Conservation (phyloP, 1,140 invertebrate genomes). For the Drosophila lini region DNA sequence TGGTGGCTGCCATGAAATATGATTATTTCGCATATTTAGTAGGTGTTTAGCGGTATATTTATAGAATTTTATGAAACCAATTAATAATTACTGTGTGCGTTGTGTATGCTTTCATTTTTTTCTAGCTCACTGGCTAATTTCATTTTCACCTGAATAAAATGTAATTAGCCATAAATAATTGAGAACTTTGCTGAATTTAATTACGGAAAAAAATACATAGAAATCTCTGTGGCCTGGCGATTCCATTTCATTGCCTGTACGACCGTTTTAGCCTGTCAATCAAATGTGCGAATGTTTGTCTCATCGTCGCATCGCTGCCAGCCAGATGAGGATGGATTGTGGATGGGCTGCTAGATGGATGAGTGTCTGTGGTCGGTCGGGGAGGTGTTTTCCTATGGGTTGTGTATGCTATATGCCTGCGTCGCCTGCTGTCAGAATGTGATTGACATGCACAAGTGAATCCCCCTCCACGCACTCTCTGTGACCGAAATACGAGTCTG, state of each 20-base stretch:
- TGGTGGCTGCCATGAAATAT: constrained; percentile 40
- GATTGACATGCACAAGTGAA: constrained; percentile 80
- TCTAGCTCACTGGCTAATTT: constrained; percentile 11
- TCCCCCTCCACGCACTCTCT: constrained; percentile 44
- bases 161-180: constrained; percentile 65
- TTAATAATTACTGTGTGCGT: constrained; percentile 43
- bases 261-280: constrained; percentile 55
- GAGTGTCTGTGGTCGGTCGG: constrained; percentile 33
- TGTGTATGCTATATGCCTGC: constrained; percentile 28
- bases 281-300: constrained; percentile 55
- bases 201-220: constrained; percentile 12
- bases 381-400: constrained; percentile 34
- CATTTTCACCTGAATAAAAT: constrained; percentile 39
- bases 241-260: constrained; percentile 19
- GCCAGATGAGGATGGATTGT: constrained; percentile 49
- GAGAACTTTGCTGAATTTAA: constrained; percentile 40
- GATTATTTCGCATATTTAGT: constrained; percentile 57
- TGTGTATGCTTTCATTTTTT: constrained; percentile 6
- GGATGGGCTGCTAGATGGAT: constrained; percentile 30
- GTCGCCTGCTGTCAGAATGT: constrained; percentile 64
- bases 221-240: constrained; percentile 1
- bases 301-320: constrained; percentile 49
- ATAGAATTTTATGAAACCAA: constrained; percentile 43
- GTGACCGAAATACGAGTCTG: constrained; percentile 66
- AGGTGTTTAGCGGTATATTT: constrained; percentile 57